phyloP scores from a whole-genome alignment of 2,113 vertebrate genomes.

The Ornithorhynchus anatinus region DNA sequence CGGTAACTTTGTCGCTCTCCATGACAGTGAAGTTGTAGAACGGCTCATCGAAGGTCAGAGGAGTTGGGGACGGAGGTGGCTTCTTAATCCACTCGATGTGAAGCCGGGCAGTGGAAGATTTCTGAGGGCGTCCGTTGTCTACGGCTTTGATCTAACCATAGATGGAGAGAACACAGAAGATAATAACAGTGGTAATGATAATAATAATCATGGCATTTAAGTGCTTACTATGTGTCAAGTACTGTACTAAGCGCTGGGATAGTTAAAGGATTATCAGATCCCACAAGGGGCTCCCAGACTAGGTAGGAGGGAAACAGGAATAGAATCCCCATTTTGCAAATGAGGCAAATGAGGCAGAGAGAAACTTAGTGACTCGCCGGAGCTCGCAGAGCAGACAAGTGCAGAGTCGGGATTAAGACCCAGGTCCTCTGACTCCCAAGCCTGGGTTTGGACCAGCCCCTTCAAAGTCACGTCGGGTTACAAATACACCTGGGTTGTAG shows the following conservation, averaged over 20 bases:
- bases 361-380: no score
- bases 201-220: no score
- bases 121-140: conserved; percentile 95
- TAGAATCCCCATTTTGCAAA: no score
- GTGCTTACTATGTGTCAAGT: no score
- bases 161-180: conserved; percentile 40
- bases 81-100: conserved; percentile 96
- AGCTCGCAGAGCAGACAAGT: no score
- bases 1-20: conserved; percentile 91
- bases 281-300: no score
- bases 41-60: conserved; percentile 85
- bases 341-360: no score
- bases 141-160: conserved; percentile 88
- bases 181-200: no score
- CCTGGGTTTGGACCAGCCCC: not conserved
- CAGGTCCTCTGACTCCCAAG: no score
- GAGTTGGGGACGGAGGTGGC: conserved; percentile 66
- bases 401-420: conserved; percentile 16
- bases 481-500: not conserved
- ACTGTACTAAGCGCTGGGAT: no score
- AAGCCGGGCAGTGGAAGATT: conserved; percentile 88
- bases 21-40: conserved; percentile 96
- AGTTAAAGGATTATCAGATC: no score
- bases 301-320: no score
- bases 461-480: not conserved